A percentile compares a stretch with the other conserved stretches of the same genome.
Conservation (phyloP, 92 coral and sea anemone species). For the Porites divaricata region DNA sequence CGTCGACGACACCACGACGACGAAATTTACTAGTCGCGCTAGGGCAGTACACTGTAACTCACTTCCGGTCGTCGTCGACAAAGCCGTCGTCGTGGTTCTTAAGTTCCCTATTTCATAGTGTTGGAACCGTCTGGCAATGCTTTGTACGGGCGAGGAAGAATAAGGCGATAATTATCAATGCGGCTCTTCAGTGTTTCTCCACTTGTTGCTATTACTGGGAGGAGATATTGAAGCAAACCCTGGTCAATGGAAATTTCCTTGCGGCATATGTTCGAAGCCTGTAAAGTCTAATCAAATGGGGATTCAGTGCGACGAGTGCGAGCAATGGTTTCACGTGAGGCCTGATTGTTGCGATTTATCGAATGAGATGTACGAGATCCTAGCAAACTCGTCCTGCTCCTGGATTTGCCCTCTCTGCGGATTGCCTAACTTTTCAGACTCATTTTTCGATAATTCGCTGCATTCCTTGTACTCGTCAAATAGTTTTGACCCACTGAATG, state of each 20-base stretch:
- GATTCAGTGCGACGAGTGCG: conserved; percentile 17
- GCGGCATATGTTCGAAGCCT: conserved; percentile 32
- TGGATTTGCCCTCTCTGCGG: conserved; percentile 26
- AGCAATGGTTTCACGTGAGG: conserved; percentile 25
- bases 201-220: conserved; percentile 16
- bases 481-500: conserved; percentile 16
- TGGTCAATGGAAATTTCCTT: conserved; percentile 25
- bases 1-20: too few relatives aligned
- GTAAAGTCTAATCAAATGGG: conserved; percentile 10
- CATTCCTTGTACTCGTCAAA: too few relatives aligned
- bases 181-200: conserved; percentile 26
- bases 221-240: conserved; percentile 34
- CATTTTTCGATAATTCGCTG: too few relatives aligned
- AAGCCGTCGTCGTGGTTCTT: too few relatives aligned
- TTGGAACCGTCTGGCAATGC: conserved; percentile 21
- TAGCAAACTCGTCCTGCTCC: conserved; percentile 18
- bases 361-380: conserved; percentile 25
- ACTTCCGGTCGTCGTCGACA: too few relatives aligned
- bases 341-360: background rate
- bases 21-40: too few relatives aligned
- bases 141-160: conserved; percentile 11
- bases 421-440: too few relatives aligned
- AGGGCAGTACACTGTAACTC: too few relatives aligned
- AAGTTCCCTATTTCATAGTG: conserved; percentile 13
- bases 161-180: conserved; percentile 17